A percentile compares a stretch with the other conserved stretches of the same genome.
Conservation (phyloP, 2,888 invertebrate genomes). For the Torymus texanus region DNA sequence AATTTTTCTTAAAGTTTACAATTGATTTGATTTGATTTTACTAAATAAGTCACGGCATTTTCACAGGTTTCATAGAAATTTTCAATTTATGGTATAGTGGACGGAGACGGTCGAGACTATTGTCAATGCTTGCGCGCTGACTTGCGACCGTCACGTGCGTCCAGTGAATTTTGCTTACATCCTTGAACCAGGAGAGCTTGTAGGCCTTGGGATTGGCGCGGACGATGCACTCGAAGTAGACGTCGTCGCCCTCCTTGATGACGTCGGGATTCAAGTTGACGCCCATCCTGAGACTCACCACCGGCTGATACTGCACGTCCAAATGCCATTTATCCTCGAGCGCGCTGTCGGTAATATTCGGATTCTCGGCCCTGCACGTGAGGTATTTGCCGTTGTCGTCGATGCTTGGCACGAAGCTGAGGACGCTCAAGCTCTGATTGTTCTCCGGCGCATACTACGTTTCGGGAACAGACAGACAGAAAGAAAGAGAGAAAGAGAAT, state of each 20-base stretch:
- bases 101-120: too few relatives aligned
- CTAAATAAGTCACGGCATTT: too few relatives aligned
- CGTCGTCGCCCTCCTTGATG: conserved; percentile 93
- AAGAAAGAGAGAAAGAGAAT: conserved; percentile 33
- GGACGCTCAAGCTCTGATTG: conserved; percentile 87
- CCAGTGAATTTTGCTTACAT: conserved; percentile 80
- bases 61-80: too few relatives aligned
- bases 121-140: too few relatives aligned
- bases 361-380: conserved; percentile 92
- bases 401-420: conserved; percentile 88
- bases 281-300: conserved; percentile 89
- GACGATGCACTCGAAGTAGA: conserved; percentile 91
- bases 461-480: background rate
- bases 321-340: conserved; percentile 92
- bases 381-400: conserved; percentile 93
- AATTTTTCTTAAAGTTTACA: too few relatives aligned
- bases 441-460: conserved; percentile 86
- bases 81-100: too few relatives aligned
- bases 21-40: too few relatives aligned
- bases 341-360: conserved; percentile 87
- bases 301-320: conserved; percentile 93
- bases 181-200: conserved; percentile 91
- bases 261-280: conserved; percentile 89
- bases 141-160: too few relatives aligned
- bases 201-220: conserved; percentile 89